Base-by-base conservation (phyloP, 2,797 vertebrate genomes). In the Loris lydekkerianus region DNA sequence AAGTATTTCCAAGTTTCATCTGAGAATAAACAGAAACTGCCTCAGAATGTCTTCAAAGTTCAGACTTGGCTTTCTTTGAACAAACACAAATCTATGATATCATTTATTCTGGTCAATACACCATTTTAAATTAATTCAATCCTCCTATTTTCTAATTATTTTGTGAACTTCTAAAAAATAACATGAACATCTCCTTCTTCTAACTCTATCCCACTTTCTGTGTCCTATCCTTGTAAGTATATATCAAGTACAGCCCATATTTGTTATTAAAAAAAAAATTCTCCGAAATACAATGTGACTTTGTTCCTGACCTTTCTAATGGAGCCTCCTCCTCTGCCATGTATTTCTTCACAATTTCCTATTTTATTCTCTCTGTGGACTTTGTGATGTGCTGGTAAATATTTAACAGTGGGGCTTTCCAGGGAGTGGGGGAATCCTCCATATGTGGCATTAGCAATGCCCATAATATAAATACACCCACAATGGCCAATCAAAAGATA, bases 281-380 rank as follows among this genome's bases (percentile, higher is more conserved):
- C 49, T 91, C 4, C 34, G 40, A 69, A 87, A 17, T 23, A 15
- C 25, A 84, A 31, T 61, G 17, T 80, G 65, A 91, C 25, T 69
- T 46, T 83, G 88, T 77, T 49, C 9, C 29, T 82, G 27, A 31
- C 14, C 17, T 56, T 21, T 46, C 7, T 31, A 43, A 49, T 89
- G 20, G 56, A 43, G 49, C 14, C 29, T 82, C 40, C 17, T 75
- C 49, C 15, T 11, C 14, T 37, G 10, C 20, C 63, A 21, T 2
- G n/a, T 84, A 90, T 92, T 95, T 95, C 60, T 60, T 70, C 49
- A 87, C 8, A 88, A 92, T 5, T 94, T 95, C 29, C 29, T 76
- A 1, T 83, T 77, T 88, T 60, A 78, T 70, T 94, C 92, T 94
- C 34, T 49, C 63, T 15, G 27, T 89, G 56, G 5, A 53, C 49